These are phyloP conservation scores for Heliconius melpomene DNA, from an alignment of 1,140 invertebrate species.

Conservation along the genomic window DNA sequence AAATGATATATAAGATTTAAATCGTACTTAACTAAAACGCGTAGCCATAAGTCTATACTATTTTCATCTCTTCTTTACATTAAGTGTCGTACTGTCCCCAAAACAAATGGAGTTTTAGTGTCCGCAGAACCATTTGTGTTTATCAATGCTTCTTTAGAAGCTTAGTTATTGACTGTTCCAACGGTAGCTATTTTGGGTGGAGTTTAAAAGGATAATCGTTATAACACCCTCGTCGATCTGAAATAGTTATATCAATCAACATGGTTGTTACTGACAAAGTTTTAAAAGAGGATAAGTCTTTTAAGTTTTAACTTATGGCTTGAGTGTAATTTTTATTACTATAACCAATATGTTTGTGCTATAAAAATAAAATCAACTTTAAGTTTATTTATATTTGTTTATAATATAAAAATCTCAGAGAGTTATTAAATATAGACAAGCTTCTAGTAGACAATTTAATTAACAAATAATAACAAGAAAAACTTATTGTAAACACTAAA, in stretches of 20 bases:
- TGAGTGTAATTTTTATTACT: neutral
- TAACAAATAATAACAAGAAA: slow-evolving; percentile 4
- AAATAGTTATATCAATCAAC: slow-evolving; percentile 42
- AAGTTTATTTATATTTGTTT: neutral
- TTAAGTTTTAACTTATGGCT: slow-evolving; percentile 20
- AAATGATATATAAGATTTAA: neutral
- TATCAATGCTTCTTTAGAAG: slow-evolving; percentile 43
- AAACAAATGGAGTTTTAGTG: slow-evolving; percentile 30
- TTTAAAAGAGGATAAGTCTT: slow-evolving; percentile 23
- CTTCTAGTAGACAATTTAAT: neutral
- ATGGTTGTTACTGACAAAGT: slow-evolving; percentile 23
- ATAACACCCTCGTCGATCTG: slow-evolving; percentile 35
- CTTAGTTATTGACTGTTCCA: slow-evolving; percentile 43
- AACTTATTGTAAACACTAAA: neutral
- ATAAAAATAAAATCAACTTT: neutral
- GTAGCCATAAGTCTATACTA: neutral
- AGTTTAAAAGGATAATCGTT: slow-evolving; percentile 44
- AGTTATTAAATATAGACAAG: neutral
- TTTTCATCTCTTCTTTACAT: slow-evolving; percentile 13
- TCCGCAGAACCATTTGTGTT: slow-evolving; percentile 41
- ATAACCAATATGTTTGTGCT: neutral
- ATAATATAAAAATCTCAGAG: neutral
- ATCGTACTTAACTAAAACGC: neutral
- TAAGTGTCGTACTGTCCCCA: slow-evolving; percentile 35
- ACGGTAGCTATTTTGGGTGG: slow-evolving; percentile 40